Conservation (phyloP, 2,888 invertebrate genomes). For the Frankliniella fusca region DNA sequence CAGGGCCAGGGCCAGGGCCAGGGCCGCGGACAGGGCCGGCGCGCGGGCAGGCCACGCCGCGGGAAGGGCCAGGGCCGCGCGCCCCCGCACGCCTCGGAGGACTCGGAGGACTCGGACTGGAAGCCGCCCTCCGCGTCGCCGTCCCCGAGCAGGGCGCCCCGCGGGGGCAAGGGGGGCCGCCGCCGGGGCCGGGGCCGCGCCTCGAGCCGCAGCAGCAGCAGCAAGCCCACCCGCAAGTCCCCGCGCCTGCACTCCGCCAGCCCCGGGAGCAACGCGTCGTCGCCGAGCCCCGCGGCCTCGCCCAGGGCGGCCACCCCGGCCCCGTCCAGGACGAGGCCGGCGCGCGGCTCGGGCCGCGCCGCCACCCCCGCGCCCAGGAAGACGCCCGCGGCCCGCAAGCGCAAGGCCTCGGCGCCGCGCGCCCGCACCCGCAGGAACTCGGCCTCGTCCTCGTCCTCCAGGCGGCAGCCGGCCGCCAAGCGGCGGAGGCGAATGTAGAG, state of each 20-base stretch:
- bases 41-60: not conserved
- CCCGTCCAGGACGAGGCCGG: not conserved
- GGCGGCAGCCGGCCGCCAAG: not conserved
- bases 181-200: not conserved
- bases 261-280: not conserved
- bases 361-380: not conserved
- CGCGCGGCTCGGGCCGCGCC: not conserved
- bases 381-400: not conserved
- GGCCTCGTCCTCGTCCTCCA: not conserved
- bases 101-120: slow-evolving; percentile 9
- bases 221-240: not conserved
- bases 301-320: not conserved
- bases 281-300: not conserved
- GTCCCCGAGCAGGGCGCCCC: not conserved
- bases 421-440: not conserved
- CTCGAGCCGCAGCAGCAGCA: not conserved
- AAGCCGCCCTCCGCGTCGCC: not conserved
- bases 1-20: not conserved
- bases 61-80: not conserved
- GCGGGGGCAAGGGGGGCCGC: not conserved
- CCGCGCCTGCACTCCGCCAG: not conserved
- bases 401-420: not conserved
- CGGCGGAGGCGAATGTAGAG: not conserved
- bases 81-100: not conserved
- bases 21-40: not conserved